Conservation (phyloP, 37 sponge, comb jelly and placozoan genomes). For the Chondrosia reniformis region DNA sequence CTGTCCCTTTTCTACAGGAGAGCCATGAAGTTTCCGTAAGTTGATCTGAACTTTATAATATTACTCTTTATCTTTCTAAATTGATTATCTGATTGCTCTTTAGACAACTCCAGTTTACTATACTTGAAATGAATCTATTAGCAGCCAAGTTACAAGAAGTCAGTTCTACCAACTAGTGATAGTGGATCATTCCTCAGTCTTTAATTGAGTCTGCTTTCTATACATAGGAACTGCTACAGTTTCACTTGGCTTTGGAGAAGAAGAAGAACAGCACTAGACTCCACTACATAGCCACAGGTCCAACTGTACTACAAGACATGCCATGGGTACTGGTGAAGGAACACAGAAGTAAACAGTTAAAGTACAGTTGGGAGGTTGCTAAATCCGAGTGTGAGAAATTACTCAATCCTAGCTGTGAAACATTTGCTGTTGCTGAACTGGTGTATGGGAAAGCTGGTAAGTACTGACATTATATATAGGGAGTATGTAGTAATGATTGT, state of each 20-base stretch:
- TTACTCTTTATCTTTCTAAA: background rate
- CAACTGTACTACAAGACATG: conserved; percentile 74
- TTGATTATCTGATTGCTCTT: no score
- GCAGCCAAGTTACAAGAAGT: conserved; percentile 69
- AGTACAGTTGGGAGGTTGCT: conserved; percentile 10
- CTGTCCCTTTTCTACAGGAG: conserved; percentile 53
- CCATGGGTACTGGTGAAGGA: conserved; percentile 66
- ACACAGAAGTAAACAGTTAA: conserved; percentile 28
- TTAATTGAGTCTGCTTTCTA: no score
- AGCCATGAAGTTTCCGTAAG: background rate
- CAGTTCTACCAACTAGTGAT: no score
- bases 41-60: background rate
- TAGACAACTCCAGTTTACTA: conserved; percentile 27
- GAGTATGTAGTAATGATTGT: conserved; percentile 1
- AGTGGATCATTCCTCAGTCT: no score
- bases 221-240: conserved; percentile 54
- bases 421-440: conserved; percentile 45
- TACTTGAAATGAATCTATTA: conserved; percentile 46
- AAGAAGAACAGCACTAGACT: background rate
- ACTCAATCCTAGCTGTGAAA: conserved; percentile 7
- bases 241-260: conserved; percentile 39
- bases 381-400: background rate
- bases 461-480: background rate
- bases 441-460: conserved; percentile 50
- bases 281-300: conserved; percentile 70